Base-by-base conservation (phyloP, 2,888 invertebrate genomes). In the Trachelus tabidus region DNA sequence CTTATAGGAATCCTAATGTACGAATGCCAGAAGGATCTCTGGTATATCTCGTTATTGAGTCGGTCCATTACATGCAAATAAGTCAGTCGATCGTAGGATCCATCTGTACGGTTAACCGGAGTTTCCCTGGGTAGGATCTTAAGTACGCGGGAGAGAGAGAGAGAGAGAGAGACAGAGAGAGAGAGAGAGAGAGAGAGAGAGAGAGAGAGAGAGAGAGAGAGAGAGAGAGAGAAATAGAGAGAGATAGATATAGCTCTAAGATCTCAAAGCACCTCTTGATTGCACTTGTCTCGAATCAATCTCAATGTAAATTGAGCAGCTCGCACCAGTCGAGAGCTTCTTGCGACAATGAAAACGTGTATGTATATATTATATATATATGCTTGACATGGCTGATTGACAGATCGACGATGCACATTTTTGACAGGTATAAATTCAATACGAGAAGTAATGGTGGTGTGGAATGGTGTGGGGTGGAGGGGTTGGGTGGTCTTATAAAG, bases 241-340 rank as follows among this genome's bases (percentile, higher is more conserved):
- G 56, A 56, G 56, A 56, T 9, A 56, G 23, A 9, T 56, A 40
- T 56, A 56, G 23, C n/a, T 73, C 68, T 74, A 76, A 79, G 79
- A 79, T 82, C 82, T 85, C 88, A 90, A 89, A 89, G 89, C 88
- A 83, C 82, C 77, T 90, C 91, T 91, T 90, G 89, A 91, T 91
- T 91, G 90, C 90, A 89, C 87, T 89, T 89, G 90, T 90, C 90
- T 89, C 88, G 88, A 90, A 89, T 91, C 91, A 91, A 91, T 91
- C 90, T 91, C 90, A 86, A 91, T 91, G 91, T 90, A 91, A 91
- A 91, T 91, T 90, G 90, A 89, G 86, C 85, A 84, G 85, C 85
- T 83, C 82, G 82, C 81, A 80, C 77, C 80, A 78, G 80, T 77
- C 82, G 76, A 71, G 75, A 77, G 78, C 23, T 56, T 34, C 31